phyloP scores from a whole-genome alignment of 64 coral and sea anemone genomes.

The Platygyra sinensis region DNA sequence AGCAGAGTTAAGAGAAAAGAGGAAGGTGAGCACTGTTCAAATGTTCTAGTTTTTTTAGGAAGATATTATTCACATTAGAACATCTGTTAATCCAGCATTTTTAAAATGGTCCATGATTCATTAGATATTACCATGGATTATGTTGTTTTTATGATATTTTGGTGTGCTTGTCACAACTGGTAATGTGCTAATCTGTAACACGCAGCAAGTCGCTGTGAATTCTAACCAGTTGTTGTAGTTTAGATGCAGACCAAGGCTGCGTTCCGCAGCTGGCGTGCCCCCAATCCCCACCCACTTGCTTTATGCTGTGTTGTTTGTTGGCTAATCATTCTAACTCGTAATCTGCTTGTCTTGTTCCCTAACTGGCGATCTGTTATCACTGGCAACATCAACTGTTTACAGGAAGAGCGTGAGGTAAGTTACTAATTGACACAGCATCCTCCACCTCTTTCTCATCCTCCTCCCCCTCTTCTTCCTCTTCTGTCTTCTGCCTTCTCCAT shows the following conservation, averaged over 20 bases:
- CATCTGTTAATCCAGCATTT: too few species aligned
- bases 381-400: neutral
- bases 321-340: neutral
- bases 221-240: neutral
- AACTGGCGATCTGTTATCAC: neutral
- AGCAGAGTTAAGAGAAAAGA: constrained; percentile 92
- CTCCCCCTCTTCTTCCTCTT: neutral
- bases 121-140: neutral
- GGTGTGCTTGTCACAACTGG: neutral
- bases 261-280: neutral
- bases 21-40: constrained; percentile 68
- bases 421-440: neutral
- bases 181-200: neutral
- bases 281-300: neutral
- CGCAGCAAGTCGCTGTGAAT: neutral
- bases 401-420: constrained; percentile 44
- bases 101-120: too few species aligned
- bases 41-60: too few species aligned
- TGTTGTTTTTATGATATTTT: neutral
- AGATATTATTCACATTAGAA: too few species aligned
- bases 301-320: neutral
- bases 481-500: neutral
- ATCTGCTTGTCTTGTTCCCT: constrained; percentile 19
- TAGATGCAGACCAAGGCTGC: neutral
- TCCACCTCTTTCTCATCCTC: neutral